Conservation (phyloP, 2,113 vertebrate genomes). For the Microtus montanus region DNA sequence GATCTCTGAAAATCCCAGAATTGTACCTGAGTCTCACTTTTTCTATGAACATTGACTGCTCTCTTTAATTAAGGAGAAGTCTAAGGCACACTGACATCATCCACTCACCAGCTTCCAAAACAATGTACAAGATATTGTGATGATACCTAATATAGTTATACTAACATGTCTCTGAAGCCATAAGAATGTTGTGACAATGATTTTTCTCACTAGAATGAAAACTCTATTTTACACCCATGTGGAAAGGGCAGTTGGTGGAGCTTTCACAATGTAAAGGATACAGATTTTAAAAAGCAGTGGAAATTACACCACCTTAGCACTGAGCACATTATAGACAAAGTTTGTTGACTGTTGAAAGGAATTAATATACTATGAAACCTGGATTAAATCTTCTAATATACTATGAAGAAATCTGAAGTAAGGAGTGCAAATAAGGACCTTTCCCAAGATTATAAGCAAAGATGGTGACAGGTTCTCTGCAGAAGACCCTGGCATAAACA, state of each 20-base stretch:
- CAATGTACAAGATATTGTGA: not conserved
- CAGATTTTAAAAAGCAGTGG: not conserved
- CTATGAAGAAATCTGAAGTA: not conserved
- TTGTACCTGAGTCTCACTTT: not conserved
- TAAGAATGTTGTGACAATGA: constrained; percentile 19
- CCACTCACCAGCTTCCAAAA: not conserved
- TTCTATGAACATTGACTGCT: not conserved
- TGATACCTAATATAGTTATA: not conserved
- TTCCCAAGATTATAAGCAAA: not conserved
- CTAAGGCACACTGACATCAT: not conserved
- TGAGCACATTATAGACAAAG: not conserved
- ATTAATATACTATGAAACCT: not conserved
- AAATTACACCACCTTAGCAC: not conserved
- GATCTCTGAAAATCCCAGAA: not conserved
- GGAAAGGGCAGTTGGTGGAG: not conserved
- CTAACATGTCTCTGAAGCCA: not conserved
- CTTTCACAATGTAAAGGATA: not conserved
- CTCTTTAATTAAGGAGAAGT: not conserved
- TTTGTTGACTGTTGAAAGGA: not conserved
- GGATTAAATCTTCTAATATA: too few species aligned
- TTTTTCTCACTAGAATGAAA: not conserved
- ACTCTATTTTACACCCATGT: not conserved
- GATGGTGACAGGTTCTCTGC: not conserved
- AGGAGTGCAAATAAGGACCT: not conserved
- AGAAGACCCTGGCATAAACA: not conserved